Conservation (phyloP, 2,797 vertebrate genomes). For the Apogon hyalosoma region DNA sequence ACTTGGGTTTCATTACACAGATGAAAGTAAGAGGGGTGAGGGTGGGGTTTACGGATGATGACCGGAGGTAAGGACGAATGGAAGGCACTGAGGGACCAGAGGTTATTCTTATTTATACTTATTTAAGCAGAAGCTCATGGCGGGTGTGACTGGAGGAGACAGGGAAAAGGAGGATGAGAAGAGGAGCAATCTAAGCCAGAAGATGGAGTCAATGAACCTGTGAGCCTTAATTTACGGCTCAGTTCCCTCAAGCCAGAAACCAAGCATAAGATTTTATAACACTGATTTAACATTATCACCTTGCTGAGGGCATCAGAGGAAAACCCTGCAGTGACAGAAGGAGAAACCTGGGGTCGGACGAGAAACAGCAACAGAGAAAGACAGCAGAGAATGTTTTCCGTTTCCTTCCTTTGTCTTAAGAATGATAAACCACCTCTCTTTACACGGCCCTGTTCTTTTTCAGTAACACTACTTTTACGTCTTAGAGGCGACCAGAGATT, state of each 20-base stretch:
- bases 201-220: constrained; percentile 45
- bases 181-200: constrained; percentile 8
- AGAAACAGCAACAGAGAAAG: constrained; percentile 40
- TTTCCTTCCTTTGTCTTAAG: constrained; percentile 60
- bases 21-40: constrained; percentile 31
- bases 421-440: constrained; percentile 37
- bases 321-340: constrained; percentile 13
- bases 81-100: constrained; percentile 6
- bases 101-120: too few species aligned
- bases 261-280: constrained; percentile 44
- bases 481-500: constrained; percentile 34
- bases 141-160: constrained; percentile 24
- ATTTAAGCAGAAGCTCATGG: constrained; percentile 18
- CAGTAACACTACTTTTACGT: constrained; percentile 38
- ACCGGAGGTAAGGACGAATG: constrained; percentile 20
- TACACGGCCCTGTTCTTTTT: constrained; percentile 55
- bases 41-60: constrained; percentile 30
- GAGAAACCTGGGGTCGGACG: constrained; percentile 21
- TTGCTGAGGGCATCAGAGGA: constrained; percentile 39
- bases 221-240: constrained; percentile 52
- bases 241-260: constrained; percentile 32
- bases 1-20: constrained; percentile 63
- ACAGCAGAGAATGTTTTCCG: constrained; percentile 41
- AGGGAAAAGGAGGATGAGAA: constrained; percentile 1
- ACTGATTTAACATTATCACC: constrained; percentile 62